phyloP scores from a whole-genome alignment of 1,140 invertebrate genomes.

The Drosophila repletoides region DNA sequence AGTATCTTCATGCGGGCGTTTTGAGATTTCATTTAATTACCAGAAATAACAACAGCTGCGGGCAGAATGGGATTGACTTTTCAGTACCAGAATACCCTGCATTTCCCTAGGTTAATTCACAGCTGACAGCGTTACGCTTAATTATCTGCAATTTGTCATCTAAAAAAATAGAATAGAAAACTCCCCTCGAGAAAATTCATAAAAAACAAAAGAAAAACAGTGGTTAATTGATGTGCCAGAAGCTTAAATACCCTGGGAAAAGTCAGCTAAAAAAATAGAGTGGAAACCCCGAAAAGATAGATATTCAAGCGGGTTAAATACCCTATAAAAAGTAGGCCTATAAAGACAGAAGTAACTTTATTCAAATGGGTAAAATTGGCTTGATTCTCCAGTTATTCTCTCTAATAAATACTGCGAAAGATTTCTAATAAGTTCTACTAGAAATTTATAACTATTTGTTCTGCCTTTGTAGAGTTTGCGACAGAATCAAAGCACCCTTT shows the following conservation, averaged over 20 bases:
- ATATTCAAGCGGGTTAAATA: too few relatives aligned
- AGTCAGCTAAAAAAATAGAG: background rate
- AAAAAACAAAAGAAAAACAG: conserved; percentile 5
- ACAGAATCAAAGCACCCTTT: background rate
- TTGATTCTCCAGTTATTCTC: too few relatives aligned
- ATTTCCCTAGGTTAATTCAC: conserved; percentile 4
- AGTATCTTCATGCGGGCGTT: background rate
- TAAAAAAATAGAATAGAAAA: conserved; percentile 5
- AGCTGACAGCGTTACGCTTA: conserved; percentile 32
- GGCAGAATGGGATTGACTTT: conserved; percentile 5
- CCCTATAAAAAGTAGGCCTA: background rate
- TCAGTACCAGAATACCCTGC: too few relatives aligned
- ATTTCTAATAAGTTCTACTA: too few relatives aligned
- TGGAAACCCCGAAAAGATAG: background rate
- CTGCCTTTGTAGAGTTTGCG: background rate
- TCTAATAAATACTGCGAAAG: background rate
- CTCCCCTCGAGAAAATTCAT: conserved; percentile 15
- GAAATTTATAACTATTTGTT: too few relatives aligned
- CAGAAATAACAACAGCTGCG: conserved; percentile 37
- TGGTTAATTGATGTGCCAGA: too few relatives aligned
- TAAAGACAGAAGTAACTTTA: too few relatives aligned
- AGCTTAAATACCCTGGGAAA: too few relatives aligned
- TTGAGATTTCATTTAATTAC: conserved; percentile 51
- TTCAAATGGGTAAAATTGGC: too few relatives aligned
- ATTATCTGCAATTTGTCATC: conserved; percentile 53